Evolutionary conservation across 2,888 invertebrate species (phyloP), one percentile per base, ranked within the genome.

Genomic region (Camponotus fellah): DNA sequence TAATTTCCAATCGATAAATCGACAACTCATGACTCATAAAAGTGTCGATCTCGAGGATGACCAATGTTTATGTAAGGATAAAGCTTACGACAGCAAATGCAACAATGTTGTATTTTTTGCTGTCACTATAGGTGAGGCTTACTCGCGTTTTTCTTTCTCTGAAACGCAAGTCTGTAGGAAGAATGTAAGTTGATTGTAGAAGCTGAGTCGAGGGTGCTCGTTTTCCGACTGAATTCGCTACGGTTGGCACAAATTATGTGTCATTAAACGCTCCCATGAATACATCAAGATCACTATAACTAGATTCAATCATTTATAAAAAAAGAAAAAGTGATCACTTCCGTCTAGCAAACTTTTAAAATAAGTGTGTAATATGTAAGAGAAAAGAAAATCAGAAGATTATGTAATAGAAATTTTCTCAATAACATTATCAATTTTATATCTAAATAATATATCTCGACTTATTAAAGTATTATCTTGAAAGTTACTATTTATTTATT

Each of bases 1-100:
- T 87, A 85, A 88, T 91, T 91, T 83, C 77, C 82, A 66, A 89
- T 91, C 92, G 87, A 92, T 91, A 90, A 89, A 77, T 32, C n/a
- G 32, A 6, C 69, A 82, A 34, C 12, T 37, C 32, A 40, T 91
- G 91, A 91, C 40, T 89, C 91, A 87, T 69, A 85, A 34, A 79
- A 34, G 37, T 32, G 40, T 46, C n/a, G 12, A 21, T 60, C 12
- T 21, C 82, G 64, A 37, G 66, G 46, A 66, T 40, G 12, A 66
- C 34, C 56, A 9, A 56, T 71, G 43, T 74, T 81, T 82, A 37
- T 34, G 49, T 21, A 46, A 79, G 43, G 46, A 76, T 79, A 56
- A 71, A 37, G 10, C 49, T 66, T 17, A 21, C n/a, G 21, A 43
- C n/a, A 62, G 12, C 12, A 43, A 21, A 32, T 76, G 46, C 26